These are phyloP conservation scores for Exephanes ischioxanthus DNA, from an alignment of 2,888 invertebrate species.

Conservation along the genomic window DNA sequence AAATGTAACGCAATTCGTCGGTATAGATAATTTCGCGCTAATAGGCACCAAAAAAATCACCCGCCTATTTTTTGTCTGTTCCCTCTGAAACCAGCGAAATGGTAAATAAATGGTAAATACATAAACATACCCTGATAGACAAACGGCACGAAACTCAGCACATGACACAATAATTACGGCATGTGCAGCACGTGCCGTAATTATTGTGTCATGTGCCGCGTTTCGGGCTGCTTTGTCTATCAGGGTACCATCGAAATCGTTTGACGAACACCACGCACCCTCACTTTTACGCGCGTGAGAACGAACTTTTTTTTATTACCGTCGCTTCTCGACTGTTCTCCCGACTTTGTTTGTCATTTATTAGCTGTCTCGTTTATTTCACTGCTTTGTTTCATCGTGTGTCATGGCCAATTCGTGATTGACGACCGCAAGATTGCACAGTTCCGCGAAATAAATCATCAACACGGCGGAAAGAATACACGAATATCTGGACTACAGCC, in stretches of 20 bases:
- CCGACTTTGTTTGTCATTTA: constrained; percentile 26
- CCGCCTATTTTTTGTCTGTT: too few relatives aligned
- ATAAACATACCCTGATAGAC: too few relatives aligned
- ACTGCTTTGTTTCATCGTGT: constrained; percentile 22
- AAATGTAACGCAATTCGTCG: background rate
- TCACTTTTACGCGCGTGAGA: background rate
- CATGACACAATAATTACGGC: too few relatives aligned
- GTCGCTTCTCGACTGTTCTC: constrained; percentile 1
- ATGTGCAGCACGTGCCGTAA: too few relatives aligned
- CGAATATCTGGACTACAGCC: background rate
- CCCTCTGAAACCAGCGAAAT: too few relatives aligned
- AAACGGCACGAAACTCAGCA: too few relatives aligned
- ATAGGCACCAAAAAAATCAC: background rate
- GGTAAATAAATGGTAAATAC: background rate
- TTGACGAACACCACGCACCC: background rate
- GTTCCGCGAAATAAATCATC: constrained; percentile 4
- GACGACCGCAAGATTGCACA: background rate
- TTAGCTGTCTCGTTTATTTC: constrained; percentile 41
- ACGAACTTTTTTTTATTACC: constrained; percentile 3
- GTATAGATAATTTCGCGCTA: background rate
- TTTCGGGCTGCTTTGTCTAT: too few relatives aligned
- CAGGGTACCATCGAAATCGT: background rate
- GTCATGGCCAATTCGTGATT: background rate
- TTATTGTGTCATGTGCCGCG: too few relatives aligned
- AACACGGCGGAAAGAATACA: background rate